Evolutionary conservation across 2,888 invertebrate genomes (phyloP).

Genomic region (Serrognathus titanus): DNA sequence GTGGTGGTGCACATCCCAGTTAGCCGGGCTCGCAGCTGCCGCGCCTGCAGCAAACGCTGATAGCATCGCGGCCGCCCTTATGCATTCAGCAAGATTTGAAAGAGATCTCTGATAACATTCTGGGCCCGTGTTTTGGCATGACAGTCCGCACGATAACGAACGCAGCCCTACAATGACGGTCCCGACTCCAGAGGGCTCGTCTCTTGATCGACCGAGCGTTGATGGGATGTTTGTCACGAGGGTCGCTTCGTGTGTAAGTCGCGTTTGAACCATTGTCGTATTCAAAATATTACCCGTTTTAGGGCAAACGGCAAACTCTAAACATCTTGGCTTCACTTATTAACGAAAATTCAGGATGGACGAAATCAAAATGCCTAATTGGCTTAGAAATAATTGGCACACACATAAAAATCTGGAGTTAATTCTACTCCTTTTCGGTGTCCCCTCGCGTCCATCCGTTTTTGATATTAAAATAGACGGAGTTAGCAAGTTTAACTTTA

Average conservation of each 20-base stretch:
- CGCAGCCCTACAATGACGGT: constrained; percentile 39
- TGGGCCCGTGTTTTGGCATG: constrained; percentile 53
- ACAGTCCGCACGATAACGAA: constrained; percentile 50
- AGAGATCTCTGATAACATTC: constrained; percentile 52
- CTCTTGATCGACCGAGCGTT: constrained; percentile 23
- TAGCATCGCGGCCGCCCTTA: constrained; percentile 50
- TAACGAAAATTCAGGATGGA: too few species aligned
- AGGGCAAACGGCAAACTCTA: neutral
- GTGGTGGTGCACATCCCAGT: constrained; percentile 16
- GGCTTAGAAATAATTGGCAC: too few species aligned
- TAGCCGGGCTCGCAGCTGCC: constrained; percentile 42
- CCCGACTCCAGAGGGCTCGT: constrained; percentile 24
- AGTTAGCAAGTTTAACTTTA: too few species aligned
- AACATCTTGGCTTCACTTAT: too few species aligned
- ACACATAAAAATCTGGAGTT: too few species aligned
- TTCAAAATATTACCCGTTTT: neutral
- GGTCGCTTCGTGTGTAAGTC: constrained; percentile 5
- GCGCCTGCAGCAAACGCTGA: constrained; percentile 46
- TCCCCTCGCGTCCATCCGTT: too few species aligned
- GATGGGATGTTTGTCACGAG: constrained; percentile 26
- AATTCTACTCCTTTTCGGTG: too few species aligned
- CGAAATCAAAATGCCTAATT: too few species aligned
- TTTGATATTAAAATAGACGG: too few species aligned
- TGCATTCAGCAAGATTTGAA: constrained; percentile 53
- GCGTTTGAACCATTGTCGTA: neutral